Percentiles rank a stretch among this genome's conserved stretches.
Conservation (phyloP, 2,113 vertebrate species). For the Gasterosteus aculeatus region DNA sequence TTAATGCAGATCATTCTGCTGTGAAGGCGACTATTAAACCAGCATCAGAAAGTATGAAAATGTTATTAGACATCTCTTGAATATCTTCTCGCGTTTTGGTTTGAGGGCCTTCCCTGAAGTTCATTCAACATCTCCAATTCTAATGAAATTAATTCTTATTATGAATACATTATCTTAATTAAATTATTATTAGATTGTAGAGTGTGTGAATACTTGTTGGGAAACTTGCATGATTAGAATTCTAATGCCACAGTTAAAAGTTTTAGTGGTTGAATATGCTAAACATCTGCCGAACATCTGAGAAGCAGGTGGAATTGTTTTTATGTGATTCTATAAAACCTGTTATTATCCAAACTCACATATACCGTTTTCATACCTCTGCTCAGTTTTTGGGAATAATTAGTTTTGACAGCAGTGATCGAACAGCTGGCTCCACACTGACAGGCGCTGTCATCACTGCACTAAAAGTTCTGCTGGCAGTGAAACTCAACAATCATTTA, state of each 20-base stretch:
- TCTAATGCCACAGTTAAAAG: no score
- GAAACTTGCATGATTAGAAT: background rate
- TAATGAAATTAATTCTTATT: no score
- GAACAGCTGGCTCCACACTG: conserved; percentile 28
- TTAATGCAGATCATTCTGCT: conserved; percentile 9
- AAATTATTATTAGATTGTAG: no score
- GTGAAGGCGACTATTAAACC: background rate
- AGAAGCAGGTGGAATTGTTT: background rate
- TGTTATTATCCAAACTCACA: background rate
- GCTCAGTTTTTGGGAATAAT: background rate
- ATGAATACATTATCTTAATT: no score
- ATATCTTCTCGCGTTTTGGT: background rate
- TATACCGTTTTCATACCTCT: background rate
- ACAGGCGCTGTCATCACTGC: background rate
- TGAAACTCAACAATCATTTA: conserved; percentile 28
- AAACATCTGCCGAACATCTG: background rate
- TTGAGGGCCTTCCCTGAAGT: background rate
- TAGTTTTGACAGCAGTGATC: conserved; percentile 18
- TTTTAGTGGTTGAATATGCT: background rate
- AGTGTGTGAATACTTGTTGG: background rate
- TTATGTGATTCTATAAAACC: background rate
- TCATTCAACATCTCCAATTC: background rate
- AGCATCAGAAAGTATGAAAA: background rate
- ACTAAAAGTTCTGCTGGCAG: background rate
- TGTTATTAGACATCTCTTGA: background rate